Evolutionary conservation across 2,797 vertebrate genomes (phyloP).

Genomic region (Prunella strophiata): DNA sequence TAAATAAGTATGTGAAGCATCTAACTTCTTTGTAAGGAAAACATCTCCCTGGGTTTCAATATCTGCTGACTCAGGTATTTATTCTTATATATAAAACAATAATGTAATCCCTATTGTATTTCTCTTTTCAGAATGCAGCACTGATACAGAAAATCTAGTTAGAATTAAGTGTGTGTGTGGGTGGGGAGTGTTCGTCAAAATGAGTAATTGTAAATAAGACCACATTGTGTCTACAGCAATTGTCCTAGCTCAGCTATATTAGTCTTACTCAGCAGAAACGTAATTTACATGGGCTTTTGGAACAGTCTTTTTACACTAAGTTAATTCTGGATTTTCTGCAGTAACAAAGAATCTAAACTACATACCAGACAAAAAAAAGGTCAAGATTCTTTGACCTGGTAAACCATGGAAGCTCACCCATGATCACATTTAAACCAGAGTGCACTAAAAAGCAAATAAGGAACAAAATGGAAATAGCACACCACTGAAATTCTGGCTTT

Average conservation of each 20-base stretch:
- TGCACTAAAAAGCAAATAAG: neutral
- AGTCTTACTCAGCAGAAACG: neutral
- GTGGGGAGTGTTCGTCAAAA: neutral
- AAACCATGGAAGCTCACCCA: neutral
- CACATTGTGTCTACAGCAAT: neutral
- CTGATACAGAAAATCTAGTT: neutral
- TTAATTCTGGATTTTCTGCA: neutral
- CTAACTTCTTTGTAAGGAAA: conserved; percentile 39
- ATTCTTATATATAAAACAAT: conserved; percentile 30
- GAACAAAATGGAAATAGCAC: neutral
- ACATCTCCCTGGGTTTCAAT: neutral
- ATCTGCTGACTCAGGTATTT: conserved; percentile 38
- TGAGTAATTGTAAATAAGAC: conserved; percentile 17
- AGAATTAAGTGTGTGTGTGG: neutral
- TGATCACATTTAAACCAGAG: neutral
- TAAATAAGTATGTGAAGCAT: conserved; percentile 9
- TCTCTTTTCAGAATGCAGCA: conserved; percentile 10
- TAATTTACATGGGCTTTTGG: neutral
- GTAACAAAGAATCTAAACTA: neutral
- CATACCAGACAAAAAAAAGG: neutral
- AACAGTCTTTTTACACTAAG: neutral
- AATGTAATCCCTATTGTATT: conserved; percentile 19
- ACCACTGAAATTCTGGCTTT: neutral
- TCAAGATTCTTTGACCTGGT: neutral
- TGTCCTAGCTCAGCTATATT: neutral